phyloP scores from a whole-genome alignment of 2,113 vertebrate genomes.

The Parus major region DNA sequence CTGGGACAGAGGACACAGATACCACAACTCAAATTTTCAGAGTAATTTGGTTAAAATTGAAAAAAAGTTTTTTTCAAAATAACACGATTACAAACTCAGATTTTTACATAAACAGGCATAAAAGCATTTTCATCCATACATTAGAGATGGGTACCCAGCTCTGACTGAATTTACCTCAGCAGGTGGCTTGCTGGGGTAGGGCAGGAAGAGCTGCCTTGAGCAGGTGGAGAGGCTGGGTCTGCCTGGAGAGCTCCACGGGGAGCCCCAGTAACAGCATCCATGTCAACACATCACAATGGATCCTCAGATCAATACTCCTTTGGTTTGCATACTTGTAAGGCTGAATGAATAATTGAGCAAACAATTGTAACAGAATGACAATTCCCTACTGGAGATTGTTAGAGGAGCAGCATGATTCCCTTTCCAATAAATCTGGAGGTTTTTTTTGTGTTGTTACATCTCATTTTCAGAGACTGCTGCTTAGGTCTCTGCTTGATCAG shows the following conservation, averaged over 20 bases:
- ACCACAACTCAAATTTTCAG: background rate
- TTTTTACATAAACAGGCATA: background rate
- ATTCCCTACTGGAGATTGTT: background rate
- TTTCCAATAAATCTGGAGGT: background rate
- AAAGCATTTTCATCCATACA: background rate
- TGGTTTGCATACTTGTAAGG: background rate
- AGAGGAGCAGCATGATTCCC: background rate
- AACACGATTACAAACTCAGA: background rate
- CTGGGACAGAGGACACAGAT: background rate
- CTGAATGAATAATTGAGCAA: background rate
- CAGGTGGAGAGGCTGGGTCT: background rate
- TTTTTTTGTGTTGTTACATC: fast-evolving
- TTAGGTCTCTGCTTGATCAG: background rate
- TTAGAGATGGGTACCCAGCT: background rate
- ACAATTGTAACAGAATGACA: background rate
- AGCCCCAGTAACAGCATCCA: background rate
- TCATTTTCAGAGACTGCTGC: background rate
- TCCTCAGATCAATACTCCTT: background rate
- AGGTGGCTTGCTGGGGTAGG: background rate
- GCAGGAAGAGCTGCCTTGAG: background rate
- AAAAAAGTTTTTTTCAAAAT: background rate
- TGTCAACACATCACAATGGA: background rate
- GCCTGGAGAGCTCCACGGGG: background rate
- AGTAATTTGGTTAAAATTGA: background rate
- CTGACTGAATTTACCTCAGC: background rate